phyloP scores from a whole-genome alignment of 2,113 vertebrate genomes.

The Uria lomvia region DNA sequence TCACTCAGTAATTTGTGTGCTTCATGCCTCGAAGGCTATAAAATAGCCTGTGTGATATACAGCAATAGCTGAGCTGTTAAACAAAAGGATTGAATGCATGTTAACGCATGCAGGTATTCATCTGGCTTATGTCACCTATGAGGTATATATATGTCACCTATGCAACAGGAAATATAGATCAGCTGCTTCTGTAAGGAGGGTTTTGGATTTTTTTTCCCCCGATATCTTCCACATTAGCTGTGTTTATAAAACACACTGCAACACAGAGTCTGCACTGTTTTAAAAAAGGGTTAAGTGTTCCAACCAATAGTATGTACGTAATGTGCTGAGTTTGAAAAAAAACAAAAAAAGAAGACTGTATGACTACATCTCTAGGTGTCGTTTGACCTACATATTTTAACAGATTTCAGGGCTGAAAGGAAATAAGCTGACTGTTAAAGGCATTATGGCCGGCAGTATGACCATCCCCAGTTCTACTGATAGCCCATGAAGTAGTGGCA shows the following conservation, averaged over 20 bases:
- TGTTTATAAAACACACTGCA: background rate
- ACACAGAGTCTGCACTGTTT: background rate
- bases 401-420: background rate
- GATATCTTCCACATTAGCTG: background rate
- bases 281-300: background rate
- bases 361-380: background rate
- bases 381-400: background rate
- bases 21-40: background rate
- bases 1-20: background rate
- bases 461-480: background rate
- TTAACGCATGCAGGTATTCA: background rate
- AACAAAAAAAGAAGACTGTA: background rate
- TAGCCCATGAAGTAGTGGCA: background rate
- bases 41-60: background rate
- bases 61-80: background rate
- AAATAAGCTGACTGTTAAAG: background rate
- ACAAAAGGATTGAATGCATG: background rate
- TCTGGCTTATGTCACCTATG: background rate
- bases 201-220: too few species aligned
- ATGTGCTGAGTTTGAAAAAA: background rate
- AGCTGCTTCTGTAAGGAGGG: background rate
- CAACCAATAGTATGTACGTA: fast-evolving
- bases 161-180: background rate
- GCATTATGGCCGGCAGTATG: background rate
- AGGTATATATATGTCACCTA: background rate